Conservation (phyloP, 2,113 vertebrate species). For the Pelecanoides urinatrix region DNA sequence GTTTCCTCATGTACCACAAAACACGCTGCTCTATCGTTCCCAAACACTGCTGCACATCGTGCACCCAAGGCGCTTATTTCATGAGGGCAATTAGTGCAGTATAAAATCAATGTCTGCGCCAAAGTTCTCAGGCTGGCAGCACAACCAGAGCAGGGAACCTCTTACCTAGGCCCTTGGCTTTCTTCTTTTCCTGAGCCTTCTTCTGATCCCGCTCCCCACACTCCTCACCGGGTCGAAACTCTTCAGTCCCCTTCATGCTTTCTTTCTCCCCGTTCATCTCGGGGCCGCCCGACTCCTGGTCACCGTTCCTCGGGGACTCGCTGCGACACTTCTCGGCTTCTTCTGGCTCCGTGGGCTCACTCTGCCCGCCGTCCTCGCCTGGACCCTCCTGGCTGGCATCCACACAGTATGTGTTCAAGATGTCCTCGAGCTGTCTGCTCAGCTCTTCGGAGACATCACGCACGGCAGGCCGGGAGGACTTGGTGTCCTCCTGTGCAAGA, state of each 20-base stretch:
- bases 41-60: neutral
- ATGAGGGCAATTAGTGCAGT: rapidly evolving
- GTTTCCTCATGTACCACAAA: neutral
- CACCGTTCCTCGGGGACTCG: slow-evolving; percentile 79
- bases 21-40: rapidly evolving
- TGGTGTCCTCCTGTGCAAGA: slow-evolving; percentile 49
- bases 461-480: slow-evolving; percentile 33
- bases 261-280: slow-evolving; percentile 87
- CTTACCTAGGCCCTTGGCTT: slow-evolving; percentile 92
- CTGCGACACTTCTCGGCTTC: slow-evolving; percentile 70
- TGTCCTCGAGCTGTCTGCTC: slow-evolving; percentile 93
- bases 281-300: slow-evolving; percentile 71
- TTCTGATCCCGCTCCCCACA: slow-evolving; percentile 82
- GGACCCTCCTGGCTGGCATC: slow-evolving; percentile 75
- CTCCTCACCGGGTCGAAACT: slow-evolving; percentile 76
- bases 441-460: slow-evolving; percentile 90
- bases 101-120: rapidly evolving
- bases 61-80: rapidly evolving
- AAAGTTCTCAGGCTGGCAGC: rapidly evolving
- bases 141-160: neutral
- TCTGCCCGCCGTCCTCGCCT: slow-evolving; percentile 68
- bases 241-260: slow-evolving; percentile 65
- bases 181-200: slow-evolving; percentile 91
- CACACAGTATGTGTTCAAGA: slow-evolving; percentile 91
- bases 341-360: slow-evolving; percentile 71